These are phyloP conservation scores for Callipepla squamata DNA, from an alignment of 2,113 vertebrate species.

Conservation along the genomic window DNA sequence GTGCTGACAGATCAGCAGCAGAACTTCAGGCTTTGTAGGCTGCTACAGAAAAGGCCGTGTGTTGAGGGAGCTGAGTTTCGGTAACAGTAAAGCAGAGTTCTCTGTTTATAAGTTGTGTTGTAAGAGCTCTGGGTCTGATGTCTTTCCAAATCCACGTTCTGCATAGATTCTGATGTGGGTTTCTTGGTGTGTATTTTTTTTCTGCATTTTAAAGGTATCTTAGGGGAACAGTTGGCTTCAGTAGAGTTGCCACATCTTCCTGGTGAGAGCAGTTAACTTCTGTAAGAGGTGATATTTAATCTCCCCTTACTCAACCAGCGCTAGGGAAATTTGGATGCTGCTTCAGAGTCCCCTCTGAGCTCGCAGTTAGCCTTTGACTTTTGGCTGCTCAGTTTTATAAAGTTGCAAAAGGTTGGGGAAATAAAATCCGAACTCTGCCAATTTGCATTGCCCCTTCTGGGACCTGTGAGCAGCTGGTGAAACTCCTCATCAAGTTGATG, in stretches of 20 bases:
- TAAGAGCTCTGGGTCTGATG: not conserved
- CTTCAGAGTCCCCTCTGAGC: not conserved
- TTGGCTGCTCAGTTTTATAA: not conserved
- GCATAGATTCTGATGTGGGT: not conserved
- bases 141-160: not conserved
- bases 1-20: not conserved
- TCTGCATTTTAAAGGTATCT: not conserved
- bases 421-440: not conserved
- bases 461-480: not conserved
- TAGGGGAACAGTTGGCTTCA: not conserved
- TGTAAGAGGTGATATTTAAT: not conserved
- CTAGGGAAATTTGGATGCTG: not conserved
- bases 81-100: not conserved
- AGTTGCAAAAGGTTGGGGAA: not conserved
- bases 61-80: not conserved
- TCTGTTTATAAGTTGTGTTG: not conserved
- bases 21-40: not conserved
- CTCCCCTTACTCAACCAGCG: rapidly evolving
- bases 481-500: not conserved
- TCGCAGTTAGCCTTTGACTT: not conserved
- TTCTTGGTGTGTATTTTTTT: not conserved
- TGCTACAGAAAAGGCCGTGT: not conserved
- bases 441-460: not conserved
- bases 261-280: not conserved
- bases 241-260: not conserved